These are phyloP conservation scores for Isichthys henryi DNA, from an alignment of 2,113 vertebrate species.

Conservation along the genomic window DNA sequence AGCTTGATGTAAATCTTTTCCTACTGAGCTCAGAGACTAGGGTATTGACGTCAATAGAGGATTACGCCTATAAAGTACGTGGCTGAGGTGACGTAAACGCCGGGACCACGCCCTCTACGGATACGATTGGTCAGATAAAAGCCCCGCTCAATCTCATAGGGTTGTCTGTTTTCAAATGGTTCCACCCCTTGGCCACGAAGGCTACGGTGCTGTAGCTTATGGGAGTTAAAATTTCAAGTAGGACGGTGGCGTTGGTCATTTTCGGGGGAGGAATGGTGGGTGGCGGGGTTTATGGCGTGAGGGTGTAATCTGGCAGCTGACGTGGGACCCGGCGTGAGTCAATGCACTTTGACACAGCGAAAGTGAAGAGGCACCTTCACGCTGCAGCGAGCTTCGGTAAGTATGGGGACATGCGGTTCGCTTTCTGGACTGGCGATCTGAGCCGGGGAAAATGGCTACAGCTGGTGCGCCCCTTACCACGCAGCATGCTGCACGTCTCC, in stretches of 20 bases:
- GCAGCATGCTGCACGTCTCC: background rate
- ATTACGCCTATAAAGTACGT: constrained; percentile 32
- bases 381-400: background rate
- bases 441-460: background rate
- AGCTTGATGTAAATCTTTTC: background rate
- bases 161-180: background rate
- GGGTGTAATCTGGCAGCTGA: background rate
- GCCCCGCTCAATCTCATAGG: constrained; percentile 16
- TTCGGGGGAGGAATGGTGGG: background rate
- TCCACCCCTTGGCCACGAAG: background rate
- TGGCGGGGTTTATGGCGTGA: background rate
- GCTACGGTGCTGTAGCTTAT: background rate
- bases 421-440: background rate
- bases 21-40: background rate
- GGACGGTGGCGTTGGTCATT: background rate
- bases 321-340: background rate
- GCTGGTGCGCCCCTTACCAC: background rate
- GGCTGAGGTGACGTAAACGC: constrained; percentile 15
- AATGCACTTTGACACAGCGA: background rate
- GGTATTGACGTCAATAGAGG: constrained; percentile 46
- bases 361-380: background rate
- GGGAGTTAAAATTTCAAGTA: background rate
- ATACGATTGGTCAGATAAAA: constrained; percentile 26
- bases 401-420: background rate
- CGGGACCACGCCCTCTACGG: background rate